Evolutionary conservation across 2,113 vertebrate species (phyloP).

Genomic region (Hydrolagus affinis): DNA sequence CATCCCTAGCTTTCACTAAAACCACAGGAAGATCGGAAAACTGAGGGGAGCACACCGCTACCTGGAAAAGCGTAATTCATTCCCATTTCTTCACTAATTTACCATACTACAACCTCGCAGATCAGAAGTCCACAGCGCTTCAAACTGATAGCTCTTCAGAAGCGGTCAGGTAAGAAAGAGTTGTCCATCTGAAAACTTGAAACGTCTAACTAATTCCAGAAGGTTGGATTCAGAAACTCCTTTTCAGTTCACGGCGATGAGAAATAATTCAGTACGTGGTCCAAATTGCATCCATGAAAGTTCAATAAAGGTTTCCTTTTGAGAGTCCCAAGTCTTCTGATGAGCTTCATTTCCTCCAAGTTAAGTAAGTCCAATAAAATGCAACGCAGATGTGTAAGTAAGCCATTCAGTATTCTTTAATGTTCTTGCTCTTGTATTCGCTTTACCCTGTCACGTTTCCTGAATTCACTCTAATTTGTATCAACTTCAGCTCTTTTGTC

Average conservation of each 20-base stretch:
- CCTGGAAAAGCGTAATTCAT: slow-evolving; percentile 10
- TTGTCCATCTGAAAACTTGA: slow-evolving; percentile 11
- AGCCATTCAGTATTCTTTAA: slow-evolving; percentile 6
- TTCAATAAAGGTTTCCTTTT: slow-evolving; percentile 30
- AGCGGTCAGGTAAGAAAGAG: slow-evolving; percentile 1
- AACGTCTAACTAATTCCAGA: slow-evolving; percentile 19
- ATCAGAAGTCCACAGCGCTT: slow-evolving; percentile 1
- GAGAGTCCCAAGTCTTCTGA: slow-evolving; percentile 27
- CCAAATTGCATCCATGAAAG: slow-evolving; percentile 22
- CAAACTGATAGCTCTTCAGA: slow-evolving; percentile 6
- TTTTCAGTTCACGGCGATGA: slow-evolving; percentile 25
- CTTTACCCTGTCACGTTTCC: slow-evolving; percentile 16
- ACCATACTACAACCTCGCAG: neutral
- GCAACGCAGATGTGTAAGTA: neutral
- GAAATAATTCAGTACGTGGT: slow-evolving; percentile 10
- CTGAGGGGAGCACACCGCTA: slow-evolving; percentile 50
- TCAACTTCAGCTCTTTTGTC: neutral
- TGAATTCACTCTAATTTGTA: slow-evolving; percentile 9
- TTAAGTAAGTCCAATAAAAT: slow-evolving; percentile 29
- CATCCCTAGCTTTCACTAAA: slow-evolving; percentile 70
- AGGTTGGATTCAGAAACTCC: slow-evolving; percentile 13
- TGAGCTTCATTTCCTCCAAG: slow-evolving; percentile 29
- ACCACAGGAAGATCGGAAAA: slow-evolving; percentile 69
- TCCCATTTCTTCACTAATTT: slow-evolving; percentile 28
- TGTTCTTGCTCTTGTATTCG: slow-evolving; percentile 19